phyloP scores from a whole-genome alignment of 2,113 vertebrate genomes.

The Rhynchopsitta pachyrhyncha region DNA sequence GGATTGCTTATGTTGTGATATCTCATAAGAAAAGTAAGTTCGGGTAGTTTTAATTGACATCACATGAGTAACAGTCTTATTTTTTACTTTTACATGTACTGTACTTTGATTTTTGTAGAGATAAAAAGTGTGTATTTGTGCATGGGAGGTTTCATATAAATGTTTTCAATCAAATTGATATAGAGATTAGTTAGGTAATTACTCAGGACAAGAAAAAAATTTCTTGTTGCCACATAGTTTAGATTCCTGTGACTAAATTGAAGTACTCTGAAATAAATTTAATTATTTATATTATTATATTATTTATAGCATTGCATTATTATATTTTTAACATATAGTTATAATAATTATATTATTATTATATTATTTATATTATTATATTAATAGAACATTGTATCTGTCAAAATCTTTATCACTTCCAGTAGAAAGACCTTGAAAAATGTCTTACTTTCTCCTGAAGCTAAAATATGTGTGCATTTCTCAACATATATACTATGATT shows the following conservation, averaged over 20 bases:
- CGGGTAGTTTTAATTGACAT: neutral
- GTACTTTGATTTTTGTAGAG: neutral
- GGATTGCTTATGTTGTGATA: neutral
- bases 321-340: neutral
- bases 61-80: fast-evolving
- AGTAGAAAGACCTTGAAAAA: neutral
- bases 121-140: neutral
- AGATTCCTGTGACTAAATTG: neutral
- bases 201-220: neutral
- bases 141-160: fast-evolving
- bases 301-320: neutral
- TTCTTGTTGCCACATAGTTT: neutral
- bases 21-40: neutral
- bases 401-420: neutral
- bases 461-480: neutral
- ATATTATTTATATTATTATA: neutral
- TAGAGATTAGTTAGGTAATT: neutral
- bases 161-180: neutral
- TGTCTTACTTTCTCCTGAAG: neutral
- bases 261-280: neutral
- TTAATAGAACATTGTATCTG: neutral
- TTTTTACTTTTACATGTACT: neutral
- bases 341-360: neutral
- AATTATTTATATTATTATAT: neutral
- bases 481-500: neutral